These are phyloP conservation scores for Gryon sp. DNA, from an alignment of 1,140 invertebrate species.

Conservation along the genomic window DNA sequence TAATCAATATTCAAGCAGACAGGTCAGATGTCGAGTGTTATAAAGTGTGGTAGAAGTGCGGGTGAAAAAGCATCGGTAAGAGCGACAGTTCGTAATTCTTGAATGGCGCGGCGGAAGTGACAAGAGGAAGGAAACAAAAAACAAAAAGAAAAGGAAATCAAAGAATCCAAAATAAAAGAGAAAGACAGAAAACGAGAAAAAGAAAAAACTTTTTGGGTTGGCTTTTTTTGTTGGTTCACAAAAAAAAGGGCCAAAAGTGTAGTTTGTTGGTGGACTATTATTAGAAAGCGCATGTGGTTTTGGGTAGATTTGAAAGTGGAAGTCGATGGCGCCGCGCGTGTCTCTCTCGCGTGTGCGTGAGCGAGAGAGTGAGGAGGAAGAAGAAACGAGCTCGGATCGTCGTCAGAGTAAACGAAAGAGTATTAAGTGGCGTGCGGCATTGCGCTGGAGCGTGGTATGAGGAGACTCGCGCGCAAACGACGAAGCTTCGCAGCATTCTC, in stretches of 20 bases:
- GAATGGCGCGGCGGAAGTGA: background rate
- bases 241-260: too few species aligned
- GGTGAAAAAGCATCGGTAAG: constrained; percentile 5
- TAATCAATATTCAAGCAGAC: constrained; percentile 16
- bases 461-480: constrained; percentile 76
- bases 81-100: background rate
- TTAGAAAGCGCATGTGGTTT: constrained; percentile 38
- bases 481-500: constrained; percentile 74
- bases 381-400: background rate
- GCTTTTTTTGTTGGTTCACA: background rate
- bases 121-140: background rate
- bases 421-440: constrained; percentile 34
- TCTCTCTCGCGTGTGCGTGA: constrained; percentile 58
- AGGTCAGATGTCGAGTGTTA: constrained; percentile 11
- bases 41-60: constrained; percentile 18
- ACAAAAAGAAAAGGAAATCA: background rate
- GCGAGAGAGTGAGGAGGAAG: constrained; percentile 45
- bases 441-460: constrained; percentile 72
- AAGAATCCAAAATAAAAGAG: background rate
- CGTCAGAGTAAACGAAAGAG: constrained; percentile 22
- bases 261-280: too few species aligned
- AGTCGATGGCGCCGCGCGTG: constrained; percentile 52
- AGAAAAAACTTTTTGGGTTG: too few species aligned
- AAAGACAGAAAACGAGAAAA: background rate
- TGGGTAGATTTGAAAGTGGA: constrained; percentile 29